Evolutionary conservation across 2,888 invertebrate species (phyloP).

Genomic region (Drepanosiphum platanoidis): DNA sequence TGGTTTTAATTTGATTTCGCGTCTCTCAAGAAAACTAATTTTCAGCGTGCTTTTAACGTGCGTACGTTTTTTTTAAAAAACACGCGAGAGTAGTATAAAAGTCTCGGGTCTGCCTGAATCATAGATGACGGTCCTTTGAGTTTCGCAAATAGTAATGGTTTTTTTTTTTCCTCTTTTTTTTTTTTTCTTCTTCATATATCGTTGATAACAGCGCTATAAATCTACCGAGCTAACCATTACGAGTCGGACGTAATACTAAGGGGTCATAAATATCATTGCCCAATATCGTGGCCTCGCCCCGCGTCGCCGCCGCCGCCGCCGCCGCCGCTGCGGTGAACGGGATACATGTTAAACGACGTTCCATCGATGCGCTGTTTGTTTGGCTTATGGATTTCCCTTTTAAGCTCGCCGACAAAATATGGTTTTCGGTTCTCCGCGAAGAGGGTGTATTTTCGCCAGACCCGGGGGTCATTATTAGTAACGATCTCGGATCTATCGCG

Average conservation of each 20-base stretch:
- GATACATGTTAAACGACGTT: neutral
- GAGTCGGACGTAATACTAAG: neutral
- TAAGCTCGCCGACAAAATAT: neutral
- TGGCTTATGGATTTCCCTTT: neutral
- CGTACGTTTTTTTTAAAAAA: too few species aligned
- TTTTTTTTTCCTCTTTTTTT: conserved; percentile 28
- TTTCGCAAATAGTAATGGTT: neutral
- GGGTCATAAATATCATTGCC: conserved; percentile 27
- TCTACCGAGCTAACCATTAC: neutral
- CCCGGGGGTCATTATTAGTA: too few species aligned
- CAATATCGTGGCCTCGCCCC: neutral
- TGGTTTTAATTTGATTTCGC: too few species aligned
- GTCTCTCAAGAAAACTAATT: too few species aligned
- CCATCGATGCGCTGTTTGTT: conserved; percentile 5
- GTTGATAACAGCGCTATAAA: conserved; percentile 12
- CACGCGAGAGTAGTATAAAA: too few species aligned
- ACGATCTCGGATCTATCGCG: too few species aligned
- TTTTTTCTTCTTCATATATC: conserved; percentile 6
- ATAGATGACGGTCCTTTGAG: neutral
- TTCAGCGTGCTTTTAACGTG: too few species aligned
- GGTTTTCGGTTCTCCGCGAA: neutral
- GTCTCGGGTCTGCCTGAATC: too few species aligned
- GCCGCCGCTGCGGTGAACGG: too few species aligned
- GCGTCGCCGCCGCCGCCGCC: too few species aligned
- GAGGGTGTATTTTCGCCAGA: too few species aligned